These are phyloP conservation scores for Philypnodon macrostomus DNA, from an alignment of 2,797 vertebrate species.

Conservation along the genomic window DNA sequence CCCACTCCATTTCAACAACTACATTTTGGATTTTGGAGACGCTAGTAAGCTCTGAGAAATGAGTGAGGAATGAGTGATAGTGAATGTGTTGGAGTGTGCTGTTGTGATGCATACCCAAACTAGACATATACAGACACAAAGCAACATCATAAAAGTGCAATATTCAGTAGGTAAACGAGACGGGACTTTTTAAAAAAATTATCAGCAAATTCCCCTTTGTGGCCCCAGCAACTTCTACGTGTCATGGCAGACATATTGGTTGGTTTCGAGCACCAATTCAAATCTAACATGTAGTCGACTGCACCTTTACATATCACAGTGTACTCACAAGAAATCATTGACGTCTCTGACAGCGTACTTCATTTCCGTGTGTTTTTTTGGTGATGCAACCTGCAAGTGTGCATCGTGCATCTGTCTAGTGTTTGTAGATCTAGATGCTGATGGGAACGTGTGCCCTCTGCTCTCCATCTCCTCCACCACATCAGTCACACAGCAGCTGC, in stretches of 20 bases:
- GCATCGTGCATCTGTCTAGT: too few species aligned
- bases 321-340: too few species aligned
- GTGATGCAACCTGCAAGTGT: too few species aligned
- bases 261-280: too few species aligned
- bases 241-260: neutral
- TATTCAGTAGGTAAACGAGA: neutral
- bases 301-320: too few species aligned
- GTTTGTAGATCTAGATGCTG: slow-evolving; percentile 11
- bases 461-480: slow-evolving; percentile 18
- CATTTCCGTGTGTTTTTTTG: too few species aligned
- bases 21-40: too few species aligned
- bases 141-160: neutral
- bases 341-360: too few species aligned
- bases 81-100: neutral
- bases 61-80: too few species aligned
- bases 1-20: too few species aligned
- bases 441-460: slow-evolving; percentile 8
- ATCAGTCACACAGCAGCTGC: slow-evolving; percentile 11
- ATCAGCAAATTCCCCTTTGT: neutral
- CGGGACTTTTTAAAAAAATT: neutral
- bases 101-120: neutral
- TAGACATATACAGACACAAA: neutral
- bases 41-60: too few species aligned
- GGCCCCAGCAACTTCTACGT: neutral
- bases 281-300: too few species aligned